phyloP scores from a whole-genome alignment of 2,113 vertebrate species.

The Synodontis membranacea region DNA sequence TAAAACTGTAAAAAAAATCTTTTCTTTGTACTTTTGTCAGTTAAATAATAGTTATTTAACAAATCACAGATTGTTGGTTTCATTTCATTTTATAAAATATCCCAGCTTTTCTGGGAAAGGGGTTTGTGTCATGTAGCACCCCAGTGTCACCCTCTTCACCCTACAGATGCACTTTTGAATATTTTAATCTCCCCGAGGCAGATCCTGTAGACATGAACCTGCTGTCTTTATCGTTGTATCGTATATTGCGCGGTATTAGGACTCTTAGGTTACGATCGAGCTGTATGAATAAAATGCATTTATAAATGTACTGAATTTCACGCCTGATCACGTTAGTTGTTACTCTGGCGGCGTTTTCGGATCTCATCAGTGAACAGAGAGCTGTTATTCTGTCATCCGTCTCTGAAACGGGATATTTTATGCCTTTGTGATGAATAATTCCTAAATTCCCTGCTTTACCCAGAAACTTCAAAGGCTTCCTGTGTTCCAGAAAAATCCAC shows the following conservation, averaged over 20 bases:
- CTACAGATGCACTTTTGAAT: too few species aligned
- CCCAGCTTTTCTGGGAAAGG: too few species aligned
- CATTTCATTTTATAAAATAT: too few species aligned
- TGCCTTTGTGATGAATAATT: not conserved
- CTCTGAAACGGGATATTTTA: not conserved
- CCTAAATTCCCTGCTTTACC: slow-evolving; percentile 19
- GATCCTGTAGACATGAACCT: too few species aligned
- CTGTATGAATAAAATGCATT: not conserved
- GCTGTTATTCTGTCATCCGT: not conserved
- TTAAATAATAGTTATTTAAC: too few species aligned
- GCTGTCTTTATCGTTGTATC: too few species aligned
- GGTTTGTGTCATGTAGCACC: too few species aligned
- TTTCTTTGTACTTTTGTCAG: too few species aligned
- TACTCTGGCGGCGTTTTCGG: not conserved
- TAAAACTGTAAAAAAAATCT: too few species aligned
- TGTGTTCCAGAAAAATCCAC: slow-evolving; percentile 42
- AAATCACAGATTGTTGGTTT: too few species aligned
- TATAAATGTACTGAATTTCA: not conserved
- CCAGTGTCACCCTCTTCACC: too few species aligned
- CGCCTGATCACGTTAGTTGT: not conserved
- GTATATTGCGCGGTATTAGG: not conserved
- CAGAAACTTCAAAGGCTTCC: slow-evolving; percentile 51
- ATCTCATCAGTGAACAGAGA: not conserved
- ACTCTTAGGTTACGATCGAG: not conserved
- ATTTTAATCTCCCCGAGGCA: too few species aligned